A percentile compares a stretch with the other conserved stretches of the same genome.
These are phyloP conservation scores for Gadus chalcogrammus DNA, from an alignment of 2,113 vertebrate genomes.

Conservation along the genomic window DNA sequence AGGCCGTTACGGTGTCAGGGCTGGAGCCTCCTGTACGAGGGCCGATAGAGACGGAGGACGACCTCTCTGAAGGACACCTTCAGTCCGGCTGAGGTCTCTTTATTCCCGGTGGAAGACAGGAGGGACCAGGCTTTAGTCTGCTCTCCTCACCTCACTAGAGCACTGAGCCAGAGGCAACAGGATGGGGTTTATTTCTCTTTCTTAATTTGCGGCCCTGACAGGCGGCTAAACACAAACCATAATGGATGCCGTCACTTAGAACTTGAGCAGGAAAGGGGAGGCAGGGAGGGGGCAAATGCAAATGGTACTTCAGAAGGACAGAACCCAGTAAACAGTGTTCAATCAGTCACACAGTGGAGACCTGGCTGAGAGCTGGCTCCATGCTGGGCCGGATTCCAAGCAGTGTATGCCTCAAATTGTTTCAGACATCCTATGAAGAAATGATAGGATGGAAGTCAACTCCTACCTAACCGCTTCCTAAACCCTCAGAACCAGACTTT, in stretches of 20 bases:
- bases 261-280: too few species aligned
- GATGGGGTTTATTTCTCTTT: neutral
- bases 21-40: conserved; percentile 33
- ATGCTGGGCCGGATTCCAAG: too few species aligned
- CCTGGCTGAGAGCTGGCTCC: too few species aligned
- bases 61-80: conserved; percentile 50
- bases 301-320: too few species aligned
- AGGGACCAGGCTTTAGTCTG: neutral
- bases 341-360: too few species aligned
- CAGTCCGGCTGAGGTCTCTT: neutral
- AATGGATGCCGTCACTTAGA: neutral
- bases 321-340: too few species aligned
- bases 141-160: neutral
- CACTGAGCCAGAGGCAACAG: conserved; percentile 29
- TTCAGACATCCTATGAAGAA: too few species aligned
- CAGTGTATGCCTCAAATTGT: too few species aligned
- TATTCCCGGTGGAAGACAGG: conserved; percentile 8
- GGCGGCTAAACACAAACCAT: conserved; percentile 30
- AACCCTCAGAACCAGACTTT: too few species aligned
- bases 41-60: conserved; percentile 38
- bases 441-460: too few species aligned
- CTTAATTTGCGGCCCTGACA: conserved; percentile 34
- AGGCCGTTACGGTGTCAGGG: conserved; percentile 45
- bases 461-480: too few species aligned
- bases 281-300: too few species aligned